These are phyloP conservation scores for Morelia viridis DNA, from an alignment of 2,797 vertebrate genomes.

Conservation along the genomic window DNA sequence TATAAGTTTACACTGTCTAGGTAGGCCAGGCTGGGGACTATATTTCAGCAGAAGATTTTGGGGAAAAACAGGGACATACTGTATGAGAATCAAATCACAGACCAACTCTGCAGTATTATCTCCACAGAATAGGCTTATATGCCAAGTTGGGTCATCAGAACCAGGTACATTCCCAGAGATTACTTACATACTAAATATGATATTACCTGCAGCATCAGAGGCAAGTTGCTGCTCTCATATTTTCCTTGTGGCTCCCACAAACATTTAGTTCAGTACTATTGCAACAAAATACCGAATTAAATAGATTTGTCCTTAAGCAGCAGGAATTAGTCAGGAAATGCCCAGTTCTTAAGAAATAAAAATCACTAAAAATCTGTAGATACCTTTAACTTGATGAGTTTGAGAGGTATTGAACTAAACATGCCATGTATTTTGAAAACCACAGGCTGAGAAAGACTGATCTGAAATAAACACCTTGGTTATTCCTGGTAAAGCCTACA, in stretches of 20 bases:
- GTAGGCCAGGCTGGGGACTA: neutral
- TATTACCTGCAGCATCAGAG: neutral
- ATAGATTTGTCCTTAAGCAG: neutral
- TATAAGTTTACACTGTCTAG: neutral
- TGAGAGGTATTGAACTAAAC: neutral
- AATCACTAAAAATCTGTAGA: neutral
- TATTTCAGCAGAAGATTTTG: neutral
- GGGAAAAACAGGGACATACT: neutral
- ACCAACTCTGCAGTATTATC: neutral
- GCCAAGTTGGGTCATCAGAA: neutral
- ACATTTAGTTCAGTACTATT: neutral
- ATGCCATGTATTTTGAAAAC: neutral
- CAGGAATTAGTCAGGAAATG: no score
- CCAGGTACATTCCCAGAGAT: neutral
- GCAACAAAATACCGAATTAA: neutral
- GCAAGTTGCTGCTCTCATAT: neutral
- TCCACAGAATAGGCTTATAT: neutral
- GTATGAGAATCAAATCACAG: neutral
- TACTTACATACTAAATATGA: neutral
- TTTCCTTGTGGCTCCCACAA: neutral
- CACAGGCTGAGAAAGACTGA: neutral
- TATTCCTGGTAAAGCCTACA: neutral
- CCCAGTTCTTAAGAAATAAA: neutral
- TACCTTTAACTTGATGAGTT: neutral
- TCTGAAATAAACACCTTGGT: neutral